Evolutionary conservation across 37 sponge, comb jelly and placozoan genomes (phyloP), one percentile per base, ranked within the genome.

Genomic region (Crambe crambe): DNA sequence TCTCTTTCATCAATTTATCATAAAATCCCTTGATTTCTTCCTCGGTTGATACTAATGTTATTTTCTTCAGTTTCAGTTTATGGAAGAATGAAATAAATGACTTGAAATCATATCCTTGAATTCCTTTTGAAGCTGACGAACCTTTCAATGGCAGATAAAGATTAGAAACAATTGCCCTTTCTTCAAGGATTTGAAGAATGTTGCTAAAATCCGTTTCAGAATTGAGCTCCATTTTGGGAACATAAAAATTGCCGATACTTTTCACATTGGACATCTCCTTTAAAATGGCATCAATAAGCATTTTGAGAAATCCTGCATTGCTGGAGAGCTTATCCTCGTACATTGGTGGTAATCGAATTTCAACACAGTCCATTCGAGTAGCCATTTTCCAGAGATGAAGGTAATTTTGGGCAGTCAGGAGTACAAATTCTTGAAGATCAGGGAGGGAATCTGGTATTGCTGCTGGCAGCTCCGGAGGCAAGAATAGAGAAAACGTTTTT

Each of bases 1-100:
- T 3, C 37, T 72, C 82, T 40, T 38, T 43, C 17, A 29, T 30
- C 21, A 82, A 42, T 22, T 47, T 72, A 23, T 73, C 37, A 26
- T 35, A 30, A 43, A 82, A 73, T 36, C 61, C 64, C 34, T 72
- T 35, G 20, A 82, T 61, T 9, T 58, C 8, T 17, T 38, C 37
- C 34, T 73, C 65, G 29, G 44, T 65, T 8, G 83, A 83, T 51
- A 83, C 40, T 1, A 83, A 37, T 18, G 83, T 83, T 36, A 83
- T 23, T 51, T 66, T 75, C 2, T 43, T 1, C 18, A 63, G 21
- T 17, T 60, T 72, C 51, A 54, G 21, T 36, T 66, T 42, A 17
- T 34, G 75, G 2, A 83, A 38, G 15, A 62, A 57, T 22, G 44
- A 34, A 34, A 61, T 56, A 5, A 66, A 32, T 66, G 75, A 2